phyloP scores from a whole-genome alignment of 2,113 vertebrate genomes.

The Platichthys stellatus region DNA sequence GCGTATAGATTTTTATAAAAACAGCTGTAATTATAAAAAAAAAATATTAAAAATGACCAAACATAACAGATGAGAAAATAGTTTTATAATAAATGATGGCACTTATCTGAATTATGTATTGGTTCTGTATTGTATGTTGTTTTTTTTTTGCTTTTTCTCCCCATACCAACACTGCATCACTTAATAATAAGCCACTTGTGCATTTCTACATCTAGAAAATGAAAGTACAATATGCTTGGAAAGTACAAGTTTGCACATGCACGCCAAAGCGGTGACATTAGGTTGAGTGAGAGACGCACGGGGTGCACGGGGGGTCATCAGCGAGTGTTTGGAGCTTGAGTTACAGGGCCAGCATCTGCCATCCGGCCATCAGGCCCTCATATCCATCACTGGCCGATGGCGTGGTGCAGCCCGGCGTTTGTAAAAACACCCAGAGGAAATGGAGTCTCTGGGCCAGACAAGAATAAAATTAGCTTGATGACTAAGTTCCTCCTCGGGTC shows the following conservation, averaged over 20 bases:
- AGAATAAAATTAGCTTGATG: slow-evolving; percentile 89
- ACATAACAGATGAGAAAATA: neutral
- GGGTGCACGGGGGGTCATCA: slow-evolving; percentile 74
- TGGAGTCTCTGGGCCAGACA: slow-evolving; percentile 85
- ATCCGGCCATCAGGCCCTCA: slow-evolving; percentile 82
- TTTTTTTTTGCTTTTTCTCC: neutral
- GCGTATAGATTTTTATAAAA: neutral
- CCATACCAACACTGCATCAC: neutral
- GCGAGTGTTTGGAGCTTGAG: slow-evolving; percentile 83
- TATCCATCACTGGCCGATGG: slow-evolving; percentile 78
- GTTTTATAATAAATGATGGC: neutral
- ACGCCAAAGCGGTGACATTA: slow-evolving; percentile 24
- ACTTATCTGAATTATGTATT: neutral
- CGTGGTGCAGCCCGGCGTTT: slow-evolving; percentile 79
- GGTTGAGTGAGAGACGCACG: slow-evolving; percentile 48
- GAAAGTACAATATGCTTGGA: slow-evolving; percentile 36
- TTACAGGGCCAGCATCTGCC: slow-evolving; percentile 90
- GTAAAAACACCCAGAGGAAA: slow-evolving; percentile 88
- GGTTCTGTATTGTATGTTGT: neutral
- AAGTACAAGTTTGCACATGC: slow-evolving; percentile 42
- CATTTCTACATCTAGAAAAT: neutral
- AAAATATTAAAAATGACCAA: neutral
- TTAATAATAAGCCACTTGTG: neutral
- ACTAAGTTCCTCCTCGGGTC: slow-evolving; percentile 84
- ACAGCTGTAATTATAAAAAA: no score